These are phyloP conservation scores for Copidosoma aretas DNA, from an alignment of 2,888 invertebrate species.

Conservation along the genomic window DNA sequence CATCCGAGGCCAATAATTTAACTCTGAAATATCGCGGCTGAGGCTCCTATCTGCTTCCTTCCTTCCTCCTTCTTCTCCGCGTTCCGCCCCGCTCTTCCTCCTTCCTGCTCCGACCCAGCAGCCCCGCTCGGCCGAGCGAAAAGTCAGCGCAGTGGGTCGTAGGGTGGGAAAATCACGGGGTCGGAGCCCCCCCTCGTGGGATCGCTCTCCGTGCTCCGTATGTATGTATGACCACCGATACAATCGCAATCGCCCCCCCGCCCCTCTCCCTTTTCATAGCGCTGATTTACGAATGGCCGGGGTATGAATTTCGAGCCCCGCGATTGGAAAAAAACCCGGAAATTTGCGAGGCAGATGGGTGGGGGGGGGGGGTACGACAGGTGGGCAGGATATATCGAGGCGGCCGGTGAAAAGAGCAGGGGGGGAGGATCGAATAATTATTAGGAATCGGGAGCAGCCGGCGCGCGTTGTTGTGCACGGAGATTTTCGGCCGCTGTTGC, in stretches of 20 bases:
- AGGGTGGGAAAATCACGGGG: neutral
- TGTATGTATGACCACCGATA: neutral
- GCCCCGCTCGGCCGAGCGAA: conserved; percentile 9
- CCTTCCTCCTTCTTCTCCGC: neutral
- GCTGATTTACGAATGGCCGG: conserved; percentile 52
- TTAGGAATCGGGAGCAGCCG: conserved; percentile 55
- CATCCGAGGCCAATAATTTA: conserved; percentile 46
- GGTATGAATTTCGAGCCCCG: conserved; percentile 49
- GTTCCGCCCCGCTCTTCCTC: neutral
- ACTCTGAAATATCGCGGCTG: conserved; percentile 46
- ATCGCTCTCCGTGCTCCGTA: neutral
- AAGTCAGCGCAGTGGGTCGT: conserved; percentile 16
- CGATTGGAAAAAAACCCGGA: neutral
- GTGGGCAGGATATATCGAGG: neutral
- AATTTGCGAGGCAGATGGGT: neutral
- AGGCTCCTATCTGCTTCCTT: conserved; percentile 4
- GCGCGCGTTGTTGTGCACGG: conserved; percentile 45
- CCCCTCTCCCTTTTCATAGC: neutral
- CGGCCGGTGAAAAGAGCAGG: neutral
- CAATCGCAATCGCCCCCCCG: neutral
- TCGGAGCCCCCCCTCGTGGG: neutral
- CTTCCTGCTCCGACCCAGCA: neutral
- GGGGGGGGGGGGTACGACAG: neutral
- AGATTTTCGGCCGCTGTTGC: conserved; percentile 24
- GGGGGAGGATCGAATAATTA: conserved; percentile 55